These are phyloP conservation scores for Tholera decimalis DNA, from an alignment of 2,888 invertebrate genomes.

Conservation along the genomic window DNA sequence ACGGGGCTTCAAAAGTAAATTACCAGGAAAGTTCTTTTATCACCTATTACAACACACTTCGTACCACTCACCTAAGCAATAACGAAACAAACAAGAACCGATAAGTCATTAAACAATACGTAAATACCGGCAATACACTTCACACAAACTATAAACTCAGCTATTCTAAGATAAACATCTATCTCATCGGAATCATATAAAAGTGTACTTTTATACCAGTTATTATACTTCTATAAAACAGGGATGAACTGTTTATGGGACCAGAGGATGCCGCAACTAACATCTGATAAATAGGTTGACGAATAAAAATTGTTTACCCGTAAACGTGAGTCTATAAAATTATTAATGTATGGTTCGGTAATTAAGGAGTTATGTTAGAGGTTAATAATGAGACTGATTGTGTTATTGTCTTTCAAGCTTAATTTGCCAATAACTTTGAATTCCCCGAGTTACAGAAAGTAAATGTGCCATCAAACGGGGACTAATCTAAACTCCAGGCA, in stretches of 20 bases:
- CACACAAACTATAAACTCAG: conserved; percentile 74
- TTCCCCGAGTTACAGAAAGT: no score
- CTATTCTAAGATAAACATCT: conserved; percentile 85
- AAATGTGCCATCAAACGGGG: no score
- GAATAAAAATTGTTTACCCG: conserved; percentile 66
- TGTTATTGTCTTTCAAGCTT: neutral
- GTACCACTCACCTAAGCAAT: conserved; percentile 15
- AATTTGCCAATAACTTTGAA: no score
- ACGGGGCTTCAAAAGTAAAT: neutral
- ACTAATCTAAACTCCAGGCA: no score
- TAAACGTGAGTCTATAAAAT: conserved; percentile 44
- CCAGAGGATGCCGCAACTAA: conserved; percentile 50
- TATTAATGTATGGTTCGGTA: conserved; percentile 32
- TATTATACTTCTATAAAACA: conserved; percentile 86
- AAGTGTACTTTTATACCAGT: conserved; percentile 84
- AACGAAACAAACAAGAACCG: conserved; percentile 57
- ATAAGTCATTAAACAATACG: conserved; percentile 69
- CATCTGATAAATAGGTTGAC: conserved; percentile 52
- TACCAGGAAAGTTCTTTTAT: conserved; percentile 1
- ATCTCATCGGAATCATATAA: conserved; percentile 84
- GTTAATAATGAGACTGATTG: conserved; percentile 21
- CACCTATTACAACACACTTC: conserved; percentile 3
- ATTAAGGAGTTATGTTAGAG: conserved; percentile 43
- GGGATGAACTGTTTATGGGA: conserved; percentile 57
- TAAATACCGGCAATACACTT: conserved; percentile 67